These are phyloP conservation scores for Epinotia bilunana DNA, from an alignment of 2,888 invertebrate species.

Conservation along the genomic window DNA sequence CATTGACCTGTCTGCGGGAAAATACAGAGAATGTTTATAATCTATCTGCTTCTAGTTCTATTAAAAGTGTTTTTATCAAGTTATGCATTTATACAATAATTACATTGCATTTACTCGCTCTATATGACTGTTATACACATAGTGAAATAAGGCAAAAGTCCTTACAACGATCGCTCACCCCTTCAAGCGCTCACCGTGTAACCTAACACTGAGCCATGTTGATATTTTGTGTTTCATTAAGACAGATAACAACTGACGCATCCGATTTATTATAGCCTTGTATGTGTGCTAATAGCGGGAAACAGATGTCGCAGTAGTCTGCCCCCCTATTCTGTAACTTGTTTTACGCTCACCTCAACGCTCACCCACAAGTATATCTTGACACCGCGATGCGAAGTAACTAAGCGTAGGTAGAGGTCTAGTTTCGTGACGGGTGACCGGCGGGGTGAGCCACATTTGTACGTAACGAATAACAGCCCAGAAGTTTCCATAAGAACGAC, in stretches of 20 bases:
- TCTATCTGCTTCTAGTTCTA: too few relatives aligned
- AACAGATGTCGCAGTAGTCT: conserved; percentile 51
- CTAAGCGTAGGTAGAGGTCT: too few relatives aligned
- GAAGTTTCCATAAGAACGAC: conserved; percentile 69
- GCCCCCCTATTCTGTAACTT: too few relatives aligned
- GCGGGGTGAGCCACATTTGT: too few relatives aligned
- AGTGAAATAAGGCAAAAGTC: not conserved
- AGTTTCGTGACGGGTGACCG: too few relatives aligned
- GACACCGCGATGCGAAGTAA: too few relatives aligned
- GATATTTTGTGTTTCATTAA: conserved; percentile 33
- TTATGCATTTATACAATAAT: too few relatives aligned
- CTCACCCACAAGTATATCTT: too few relatives aligned
- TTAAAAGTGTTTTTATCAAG: too few relatives aligned
- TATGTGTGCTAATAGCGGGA: conserved; percentile 28
- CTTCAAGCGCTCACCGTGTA: conserved; percentile 17
- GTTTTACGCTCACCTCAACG: too few relatives aligned
- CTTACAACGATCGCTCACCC: not conserved
- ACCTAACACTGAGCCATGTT: conserved; percentile 32
- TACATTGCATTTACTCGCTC: not conserved
- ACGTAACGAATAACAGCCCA: too few relatives aligned
- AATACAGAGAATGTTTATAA: too few relatives aligned
- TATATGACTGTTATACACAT: not conserved
- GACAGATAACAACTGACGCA: conserved; percentile 43
- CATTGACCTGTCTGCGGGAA: not conserved
- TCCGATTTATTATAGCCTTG: conserved; percentile 34